Percentiles rank a stretch among this genome's conserved stretches.
These are phyloP conservation scores for Boloria selene DNA, from an alignment of 2,888 invertebrate species.

Conservation along the genomic window DNA sequence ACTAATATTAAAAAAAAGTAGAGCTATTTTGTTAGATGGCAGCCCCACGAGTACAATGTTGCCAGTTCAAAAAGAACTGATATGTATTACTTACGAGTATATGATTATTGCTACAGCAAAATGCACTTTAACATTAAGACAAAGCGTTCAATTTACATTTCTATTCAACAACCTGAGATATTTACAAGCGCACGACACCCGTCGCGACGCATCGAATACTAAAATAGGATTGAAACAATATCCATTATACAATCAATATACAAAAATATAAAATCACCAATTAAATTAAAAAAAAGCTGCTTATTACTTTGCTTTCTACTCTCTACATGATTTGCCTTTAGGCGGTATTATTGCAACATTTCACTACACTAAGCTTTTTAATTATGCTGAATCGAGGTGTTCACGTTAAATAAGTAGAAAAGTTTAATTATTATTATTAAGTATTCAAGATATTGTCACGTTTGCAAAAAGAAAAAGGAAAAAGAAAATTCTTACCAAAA, in stretches of 20 bases:
- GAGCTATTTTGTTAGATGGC: neutral
- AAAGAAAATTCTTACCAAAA: neutral
- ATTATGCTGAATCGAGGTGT: slow-evolving; percentile 61
- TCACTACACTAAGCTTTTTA: slow-evolving; percentile 62
- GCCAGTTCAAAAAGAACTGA: slow-evolving; percentile 8
- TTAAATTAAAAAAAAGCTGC: slow-evolving; percentile 57
- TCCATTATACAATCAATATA: slow-evolving; percentile 52
- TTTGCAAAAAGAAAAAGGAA: neutral
- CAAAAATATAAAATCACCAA: slow-evolving; percentile 67
- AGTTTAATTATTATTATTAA: neutral
- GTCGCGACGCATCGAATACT: slow-evolving; percentile 30
- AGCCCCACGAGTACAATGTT: neutral
- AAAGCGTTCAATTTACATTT: slow-evolving; percentile 61
- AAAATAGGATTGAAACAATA: slow-evolving; percentile 45
- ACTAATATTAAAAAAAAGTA: slow-evolving; percentile 10
- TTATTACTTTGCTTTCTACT: slow-evolving; percentile 51
- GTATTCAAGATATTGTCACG: slow-evolving; percentile 15
- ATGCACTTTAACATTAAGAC: slow-evolving; percentile 57
- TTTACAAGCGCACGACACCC: slow-evolving; percentile 58
- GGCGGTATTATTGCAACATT: slow-evolving; percentile 75
- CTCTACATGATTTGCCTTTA: slow-evolving; percentile 58
- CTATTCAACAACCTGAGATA: slow-evolving; percentile 71
- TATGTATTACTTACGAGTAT: neutral
- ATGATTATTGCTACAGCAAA: slow-evolving; percentile 48
- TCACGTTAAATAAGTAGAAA: slow-evolving; percentile 36